Evolutionary conservation across 2,113 vertebrate species (phyloP), one percentile per base, ranked within the genome.

Genomic region (Cygnus atratus): DNA sequence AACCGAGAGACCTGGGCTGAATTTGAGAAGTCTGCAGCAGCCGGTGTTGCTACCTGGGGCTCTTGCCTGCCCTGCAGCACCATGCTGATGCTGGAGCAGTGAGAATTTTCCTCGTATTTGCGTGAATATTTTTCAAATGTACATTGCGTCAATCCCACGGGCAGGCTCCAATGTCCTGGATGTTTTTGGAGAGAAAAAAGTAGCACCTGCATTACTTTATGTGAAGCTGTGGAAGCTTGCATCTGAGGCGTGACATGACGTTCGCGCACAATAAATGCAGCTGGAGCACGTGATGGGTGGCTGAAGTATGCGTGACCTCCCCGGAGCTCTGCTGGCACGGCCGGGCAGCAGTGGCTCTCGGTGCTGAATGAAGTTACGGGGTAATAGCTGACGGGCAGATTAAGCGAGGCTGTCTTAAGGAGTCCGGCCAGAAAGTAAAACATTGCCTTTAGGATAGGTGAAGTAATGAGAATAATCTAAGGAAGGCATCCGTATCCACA

Each of bases 391-490:
- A 85, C 46, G 76, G 28, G 63, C 5, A 6, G 80, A n/a, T 86
- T 63, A 76, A 76, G 66, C 48, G 41, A 79, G 52, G 41, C 84
- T 88, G 43, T 41, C 33, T 66, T 88, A 74, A 65, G 2, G 7
- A 71, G 41, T 71, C 41, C 21, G 62, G 33, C 22, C 78, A 79
- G 87, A 73, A 96, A 95, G 63, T 50, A 81, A 88, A 87, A 52
- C 20, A 35, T 70, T 93, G 85, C 29, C 3, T 89, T 83, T 91
- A 73, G 72, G 31, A 35, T 18, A 76, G 66, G 21, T 89, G 68
- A 95, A 96, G 84, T 90, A 73, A 48, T 88, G 88, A 72, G 28
- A 68, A 63, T 84, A 46, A 71, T 29, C 61, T 89, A 68, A 94
- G 84, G 62, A 84, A 84, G 13, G 9, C 8, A 29, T 65, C 76